phyloP scores from a whole-genome alignment of 1,140 invertebrate species.

The Macrotrachela quadricornifera region DNA sequence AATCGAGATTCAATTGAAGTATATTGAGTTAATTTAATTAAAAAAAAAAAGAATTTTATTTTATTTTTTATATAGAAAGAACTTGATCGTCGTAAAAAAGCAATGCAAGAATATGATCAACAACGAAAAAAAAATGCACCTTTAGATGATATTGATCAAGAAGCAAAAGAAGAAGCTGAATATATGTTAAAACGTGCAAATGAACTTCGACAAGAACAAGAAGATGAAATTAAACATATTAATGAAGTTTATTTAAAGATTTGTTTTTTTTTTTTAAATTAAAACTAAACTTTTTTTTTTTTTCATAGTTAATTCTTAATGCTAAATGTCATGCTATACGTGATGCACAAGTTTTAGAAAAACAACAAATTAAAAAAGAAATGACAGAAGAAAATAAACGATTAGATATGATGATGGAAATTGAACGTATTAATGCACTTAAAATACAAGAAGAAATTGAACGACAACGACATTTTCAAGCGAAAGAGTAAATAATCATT shows the following conservation, averaged over 20 bases:
- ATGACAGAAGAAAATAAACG: conserved; percentile 25
- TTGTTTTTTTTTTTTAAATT: not conserved
- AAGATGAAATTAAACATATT: conserved; percentile 31
- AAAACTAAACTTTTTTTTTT: not conserved
- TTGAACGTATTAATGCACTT: conserved; percentile 27
- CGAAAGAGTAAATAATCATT: conserved; percentile 14
- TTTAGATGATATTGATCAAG: conserved; percentile 26
- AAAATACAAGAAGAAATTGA: conserved; percentile 29
- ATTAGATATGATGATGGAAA: conserved; percentile 31
- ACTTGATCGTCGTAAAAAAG: conserved; percentile 19
- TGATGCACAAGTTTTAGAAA: conserved; percentile 31
- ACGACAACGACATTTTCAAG: conserved; percentile 14
- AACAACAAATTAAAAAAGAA: conserved; percentile 21
- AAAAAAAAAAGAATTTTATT: not conserved
- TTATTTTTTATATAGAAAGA: conserved; percentile 15
- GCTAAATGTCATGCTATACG: conserved; percentile 31
- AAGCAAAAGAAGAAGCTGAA: conserved; percentile 27
- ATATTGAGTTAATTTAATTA: not conserved
- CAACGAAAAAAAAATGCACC: conserved; percentile 23
- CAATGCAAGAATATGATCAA: conserved; percentile 25
- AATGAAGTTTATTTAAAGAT: conserved; percentile 23
- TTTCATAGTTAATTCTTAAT: conserved; percentile 25
- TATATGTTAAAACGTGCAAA: conserved; percentile 25
- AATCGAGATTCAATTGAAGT: conserved; percentile 1
- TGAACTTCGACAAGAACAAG: conserved; percentile 27